Percentiles rank a stretch among this genome's conserved stretches.
These are phyloP conservation scores for Caenorhabditis panamensis DNA, from an alignment of 2,888 invertebrate genomes.

Conservation along the genomic window DNA sequence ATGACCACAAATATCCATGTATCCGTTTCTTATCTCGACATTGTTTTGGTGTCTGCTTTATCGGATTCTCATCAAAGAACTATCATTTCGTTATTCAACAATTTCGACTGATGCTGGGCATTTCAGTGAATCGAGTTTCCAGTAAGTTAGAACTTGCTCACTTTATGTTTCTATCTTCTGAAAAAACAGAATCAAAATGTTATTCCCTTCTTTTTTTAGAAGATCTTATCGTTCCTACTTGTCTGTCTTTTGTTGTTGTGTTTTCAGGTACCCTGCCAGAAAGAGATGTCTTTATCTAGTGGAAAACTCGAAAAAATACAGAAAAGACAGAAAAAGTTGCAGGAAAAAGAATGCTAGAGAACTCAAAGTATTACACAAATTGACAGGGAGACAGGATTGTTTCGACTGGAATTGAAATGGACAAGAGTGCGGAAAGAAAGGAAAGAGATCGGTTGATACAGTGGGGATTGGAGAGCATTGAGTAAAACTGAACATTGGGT, in stretches of 20 bases:
- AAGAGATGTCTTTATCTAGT: too few species aligned
- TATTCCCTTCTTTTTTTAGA: too few species aligned
- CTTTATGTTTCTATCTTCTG: background rate
- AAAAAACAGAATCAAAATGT: too few species aligned
- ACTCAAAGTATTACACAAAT: constrained; percentile 18
- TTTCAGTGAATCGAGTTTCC: too few species aligned
- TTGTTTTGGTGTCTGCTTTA: background rate
- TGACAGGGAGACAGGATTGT: background rate
- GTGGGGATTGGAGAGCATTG: background rate
- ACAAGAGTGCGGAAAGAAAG: constrained; percentile 30
- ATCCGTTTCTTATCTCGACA: background rate
- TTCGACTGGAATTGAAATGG: constrained; percentile 25
- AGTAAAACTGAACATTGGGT: constrained; percentile 8
- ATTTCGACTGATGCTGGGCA: too few species aligned
- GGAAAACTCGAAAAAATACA: constrained; percentile 2
- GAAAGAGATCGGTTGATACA: constrained; percentile 48
- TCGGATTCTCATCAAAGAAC: constrained; percentile 30
- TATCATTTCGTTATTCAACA: constrained; percentile 16
- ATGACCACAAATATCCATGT: background rate
- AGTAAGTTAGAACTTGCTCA: too few species aligned
- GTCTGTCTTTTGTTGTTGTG: too few species aligned
- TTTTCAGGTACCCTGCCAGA: too few species aligned
- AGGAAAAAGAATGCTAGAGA: background rate
- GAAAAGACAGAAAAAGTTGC: too few species aligned
- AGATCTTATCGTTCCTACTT: too few species aligned